A percentile compares a stretch with the other conserved stretches of the same genome.
Conservation (phyloP, 2,113 vertebrate species). For the Epinephelus fuscoguttatus region DNA sequence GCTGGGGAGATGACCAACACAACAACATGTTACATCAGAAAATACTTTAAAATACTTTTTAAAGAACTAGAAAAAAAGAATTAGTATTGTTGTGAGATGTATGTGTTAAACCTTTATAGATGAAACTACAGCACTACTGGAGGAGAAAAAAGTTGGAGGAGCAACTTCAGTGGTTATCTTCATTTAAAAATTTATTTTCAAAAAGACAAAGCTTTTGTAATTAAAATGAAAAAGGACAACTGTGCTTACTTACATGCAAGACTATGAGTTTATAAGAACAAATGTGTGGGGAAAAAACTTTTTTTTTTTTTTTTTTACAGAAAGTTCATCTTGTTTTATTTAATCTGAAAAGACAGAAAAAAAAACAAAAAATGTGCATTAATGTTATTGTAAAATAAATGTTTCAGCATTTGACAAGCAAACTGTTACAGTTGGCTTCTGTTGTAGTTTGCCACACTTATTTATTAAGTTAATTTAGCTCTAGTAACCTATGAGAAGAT, state of each 20-base stretch:
- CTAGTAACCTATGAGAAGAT: neutral
- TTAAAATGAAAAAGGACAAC: neutral
- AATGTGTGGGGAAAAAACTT: neutral
- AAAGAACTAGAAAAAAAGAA: neutral
- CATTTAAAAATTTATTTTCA: constrained; percentile 37
- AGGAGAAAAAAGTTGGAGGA: neutral
- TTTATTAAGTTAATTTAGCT: neutral
- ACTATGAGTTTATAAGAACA: neutral
- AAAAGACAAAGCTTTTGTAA: constrained; percentile 5
- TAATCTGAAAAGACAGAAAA: constrained; percentile 75
- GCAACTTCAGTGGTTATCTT: neutral
- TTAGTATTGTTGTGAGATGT: neutral
- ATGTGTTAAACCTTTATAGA: neutral
- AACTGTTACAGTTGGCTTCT: neutral
- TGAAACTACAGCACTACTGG: neutral
- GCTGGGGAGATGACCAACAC: constrained; percentile 4
- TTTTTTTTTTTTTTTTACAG: constrained; percentile 32
- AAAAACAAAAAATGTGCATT: neutral
- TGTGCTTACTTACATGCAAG: constrained; percentile 33
- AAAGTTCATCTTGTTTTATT: constrained; percentile 66
- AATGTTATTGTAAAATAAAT: constrained; percentile 2
- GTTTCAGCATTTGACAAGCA: neutral
- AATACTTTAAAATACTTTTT: neutral
- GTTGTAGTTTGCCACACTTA: neutral
- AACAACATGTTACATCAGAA: neutral